These are phyloP conservation scores for Rhynchotus rufescens DNA, from an alignment of 2,797 vertebrate species.

Conservation along the genomic window DNA sequence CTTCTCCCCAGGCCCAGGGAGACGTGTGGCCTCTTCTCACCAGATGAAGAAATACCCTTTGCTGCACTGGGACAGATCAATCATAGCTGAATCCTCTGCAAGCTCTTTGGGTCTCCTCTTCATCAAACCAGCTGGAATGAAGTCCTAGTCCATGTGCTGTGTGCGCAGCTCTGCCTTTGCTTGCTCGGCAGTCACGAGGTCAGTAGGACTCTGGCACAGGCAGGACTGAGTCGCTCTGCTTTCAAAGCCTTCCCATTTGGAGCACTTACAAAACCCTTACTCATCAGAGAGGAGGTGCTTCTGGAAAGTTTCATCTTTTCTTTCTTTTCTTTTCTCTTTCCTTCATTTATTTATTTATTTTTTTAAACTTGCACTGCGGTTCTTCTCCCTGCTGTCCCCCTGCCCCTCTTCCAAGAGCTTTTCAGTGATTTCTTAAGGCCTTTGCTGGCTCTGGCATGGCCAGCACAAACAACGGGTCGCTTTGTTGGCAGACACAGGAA, in stretches of 20 bases:
- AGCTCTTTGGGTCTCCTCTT: background rate
- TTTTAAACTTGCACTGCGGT: background rate
- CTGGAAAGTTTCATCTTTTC: background rate
- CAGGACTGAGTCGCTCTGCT: background rate
- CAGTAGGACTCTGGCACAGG: background rate
- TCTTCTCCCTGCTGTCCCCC: background rate
- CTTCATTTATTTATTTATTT: no score
- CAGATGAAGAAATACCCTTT: background rate
- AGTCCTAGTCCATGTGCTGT: background rate
- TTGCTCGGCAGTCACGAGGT: background rate
- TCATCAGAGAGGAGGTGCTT: background rate
- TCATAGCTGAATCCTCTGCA: rapidly evolving
- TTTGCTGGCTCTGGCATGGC: background rate
- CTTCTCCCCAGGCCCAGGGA: background rate
- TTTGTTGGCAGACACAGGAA: background rate
- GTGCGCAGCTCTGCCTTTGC: background rate
- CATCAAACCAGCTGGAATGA: background rate
- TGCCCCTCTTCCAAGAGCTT: background rate
- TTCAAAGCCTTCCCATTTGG: constrained; percentile 4
- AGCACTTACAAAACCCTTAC: background rate
- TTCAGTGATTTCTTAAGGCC: background rate
- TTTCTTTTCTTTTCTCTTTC: background rate
- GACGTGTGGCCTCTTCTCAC: background rate
- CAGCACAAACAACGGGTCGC: constrained; percentile 40
- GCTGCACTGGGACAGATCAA: rapidly evolving